Base-by-base conservation (phyloP, 1,140 invertebrate species). In the Anoplolepis gracilipes region DNA sequence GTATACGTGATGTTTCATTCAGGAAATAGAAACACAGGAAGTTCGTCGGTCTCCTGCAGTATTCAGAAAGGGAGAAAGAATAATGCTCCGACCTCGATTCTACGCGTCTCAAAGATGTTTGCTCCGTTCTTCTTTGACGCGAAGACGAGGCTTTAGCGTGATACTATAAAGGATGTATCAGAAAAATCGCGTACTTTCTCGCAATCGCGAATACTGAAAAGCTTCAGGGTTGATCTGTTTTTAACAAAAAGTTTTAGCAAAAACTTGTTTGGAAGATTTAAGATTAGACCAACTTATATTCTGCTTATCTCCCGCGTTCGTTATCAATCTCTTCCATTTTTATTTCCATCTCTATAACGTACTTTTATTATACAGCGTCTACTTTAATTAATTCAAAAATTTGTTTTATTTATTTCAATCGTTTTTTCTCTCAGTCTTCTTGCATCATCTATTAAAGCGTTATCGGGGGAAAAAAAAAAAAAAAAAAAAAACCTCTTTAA, bases 141-240 rank as follows among this genome's bases (percentile, higher is more conserved):
- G 42, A 59, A 81, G 8, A 25, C 30, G 19, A 19, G 25, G 36
- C 25, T 39, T 46, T 39, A 25, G 53, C 7, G 28, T 28, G 53
- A 46, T 13, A n/a, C 49, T 61, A 73, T 36, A 72, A 82, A 82
- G 36, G 36, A 33, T 59, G 53, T 82, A 72, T 59, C 65, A 82
- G 49, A 73, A 82, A 59, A 82, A 59, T 82, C 78, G 65, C 78
- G 22, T 53, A 19, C 36, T 72, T 42, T 59, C 53, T 59, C 39
- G 33, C 36, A 39, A 2, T 57, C 49, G 30, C 22, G 64, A 19
- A 42, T 72, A 19, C 19, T 72, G 53, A 82, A 82, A 72, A 36
- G 19, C 65, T 82, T 42, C 22, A 10, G 22, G 16, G n/a, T 39
- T 11, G 33, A 82, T 72, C 78, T 19, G 33, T 57, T 57, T 70